Conservation (phyloP, 2,888 invertebrate species). For the Strigamia transsilvanica region DNA sequence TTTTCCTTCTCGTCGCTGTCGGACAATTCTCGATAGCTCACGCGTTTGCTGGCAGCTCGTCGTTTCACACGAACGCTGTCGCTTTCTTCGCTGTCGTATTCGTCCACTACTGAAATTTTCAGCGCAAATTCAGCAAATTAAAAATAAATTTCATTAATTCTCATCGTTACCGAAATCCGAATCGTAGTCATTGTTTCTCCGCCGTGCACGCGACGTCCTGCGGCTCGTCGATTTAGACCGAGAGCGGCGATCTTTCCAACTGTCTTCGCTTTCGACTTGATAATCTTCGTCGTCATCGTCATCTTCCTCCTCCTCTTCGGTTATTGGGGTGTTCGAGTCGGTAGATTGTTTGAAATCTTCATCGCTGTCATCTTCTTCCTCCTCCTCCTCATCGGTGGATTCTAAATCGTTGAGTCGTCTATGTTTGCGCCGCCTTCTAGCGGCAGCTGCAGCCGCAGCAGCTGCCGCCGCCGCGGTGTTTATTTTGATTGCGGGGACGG, state of each 20-base stretch:
- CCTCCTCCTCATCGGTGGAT: conserved; percentile 78
- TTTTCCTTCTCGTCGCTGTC: conserved; percentile 72
- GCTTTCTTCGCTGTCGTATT: conserved; percentile 60
- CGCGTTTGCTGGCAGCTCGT: conserved; percentile 57
- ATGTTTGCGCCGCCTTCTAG: conserved; percentile 70
- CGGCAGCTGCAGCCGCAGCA: not conserved
- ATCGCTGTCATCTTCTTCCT: conserved; percentile 77
- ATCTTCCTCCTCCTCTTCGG: conserved; percentile 70
- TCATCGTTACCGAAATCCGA: conserved; percentile 69
- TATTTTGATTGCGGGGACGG: not conserved
- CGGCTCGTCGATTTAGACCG: conserved; percentile 55
- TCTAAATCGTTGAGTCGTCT: conserved; percentile 82
- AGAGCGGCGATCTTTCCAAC: conserved; percentile 58
- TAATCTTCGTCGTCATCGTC: conserved; percentile 59
- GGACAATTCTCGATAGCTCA: conserved; percentile 66
- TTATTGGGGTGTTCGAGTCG: not conserved
- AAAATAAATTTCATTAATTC: not conserved
- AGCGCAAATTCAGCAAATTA: not conserved
- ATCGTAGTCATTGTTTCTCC: conserved; percentile 59
- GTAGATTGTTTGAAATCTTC: conserved; percentile 89
- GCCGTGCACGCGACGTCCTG: conserved; percentile 49
- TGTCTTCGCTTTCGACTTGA: conserved; percentile 67
- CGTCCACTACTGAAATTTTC: conserved; percentile 59
- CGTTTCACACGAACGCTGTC: conserved; percentile 62
- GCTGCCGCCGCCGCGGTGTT: not conserved